A percentile compares a stretch with the other conserved stretches of the same genome.
phyloP scores from a whole-genome alignment of 2,113 vertebrate genomes.

The Corvus cornix region DNA sequence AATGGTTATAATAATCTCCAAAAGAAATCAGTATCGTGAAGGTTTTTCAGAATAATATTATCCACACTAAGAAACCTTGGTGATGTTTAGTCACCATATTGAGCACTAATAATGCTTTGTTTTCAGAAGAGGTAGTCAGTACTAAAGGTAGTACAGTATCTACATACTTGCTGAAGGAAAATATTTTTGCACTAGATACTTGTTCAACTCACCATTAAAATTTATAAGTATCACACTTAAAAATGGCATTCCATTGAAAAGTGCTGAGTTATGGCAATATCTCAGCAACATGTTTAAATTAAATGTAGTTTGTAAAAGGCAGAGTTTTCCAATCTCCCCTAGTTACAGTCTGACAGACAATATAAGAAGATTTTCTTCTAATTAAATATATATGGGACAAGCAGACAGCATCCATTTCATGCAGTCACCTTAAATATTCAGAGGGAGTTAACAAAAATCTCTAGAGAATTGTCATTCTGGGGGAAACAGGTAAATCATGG shows the following conservation, averaged over 20 bases:
- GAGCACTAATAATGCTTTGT: not conserved
- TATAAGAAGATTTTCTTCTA: not conserved
- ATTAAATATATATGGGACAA: not conserved
- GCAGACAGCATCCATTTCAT: not conserved
- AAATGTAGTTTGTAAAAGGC: not conserved
- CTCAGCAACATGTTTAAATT: not conserved
- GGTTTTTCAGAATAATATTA: not conserved
- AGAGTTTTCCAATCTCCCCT: not conserved
- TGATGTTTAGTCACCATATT: not conserved
- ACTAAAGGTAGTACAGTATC: not conserved
- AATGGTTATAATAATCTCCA: not conserved
- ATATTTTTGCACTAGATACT: not conserved
- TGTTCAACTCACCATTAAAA: not conserved
- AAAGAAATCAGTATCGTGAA: not conserved
- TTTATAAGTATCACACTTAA: not conserved
- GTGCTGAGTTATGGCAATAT: not conserved
- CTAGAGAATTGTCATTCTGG: not conserved
- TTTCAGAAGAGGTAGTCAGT: not conserved
- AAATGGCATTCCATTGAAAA: not conserved
- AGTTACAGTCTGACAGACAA: not conserved
- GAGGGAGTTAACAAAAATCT: not conserved
- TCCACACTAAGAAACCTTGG: not conserved
- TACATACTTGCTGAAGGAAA: not conserved
- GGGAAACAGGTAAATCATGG: not conserved
- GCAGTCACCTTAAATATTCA: not conserved